Evolutionary conservation across 2,888 invertebrate genomes (phyloP).

Genomic region (Sepioteuthis lessoniana): DNA sequence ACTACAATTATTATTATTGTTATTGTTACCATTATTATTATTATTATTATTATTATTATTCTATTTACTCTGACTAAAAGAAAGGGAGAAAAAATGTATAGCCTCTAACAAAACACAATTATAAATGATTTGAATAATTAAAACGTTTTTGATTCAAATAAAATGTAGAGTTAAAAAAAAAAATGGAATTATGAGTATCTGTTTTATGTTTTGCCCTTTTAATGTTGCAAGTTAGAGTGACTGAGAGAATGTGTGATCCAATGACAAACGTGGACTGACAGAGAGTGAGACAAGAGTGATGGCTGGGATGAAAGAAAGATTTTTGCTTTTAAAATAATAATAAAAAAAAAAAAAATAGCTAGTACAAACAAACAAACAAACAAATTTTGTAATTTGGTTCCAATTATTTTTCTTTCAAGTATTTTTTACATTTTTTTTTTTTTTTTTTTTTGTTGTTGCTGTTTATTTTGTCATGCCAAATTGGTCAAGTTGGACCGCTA

Average conservation of each 20-base stretch:
- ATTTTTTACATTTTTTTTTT: too few relatives aligned
- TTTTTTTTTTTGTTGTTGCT: not conserved
- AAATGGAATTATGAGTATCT: not conserved
- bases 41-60: constrained; percentile 36
- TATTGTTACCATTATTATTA: not conserved
- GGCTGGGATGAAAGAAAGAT: not conserved
- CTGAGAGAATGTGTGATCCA: not conserved
- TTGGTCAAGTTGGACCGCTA: too few relatives aligned
- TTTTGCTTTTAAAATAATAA: not conserved
- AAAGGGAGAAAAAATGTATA: constrained; percentile 1
- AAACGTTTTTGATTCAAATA: constrained; percentile 33
- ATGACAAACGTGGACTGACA: not conserved
- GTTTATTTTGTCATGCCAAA: not conserved
- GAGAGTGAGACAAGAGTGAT: not conserved
- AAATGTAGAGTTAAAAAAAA: constrained; percentile 33
- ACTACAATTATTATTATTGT: not conserved
- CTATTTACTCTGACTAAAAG: not conserved
- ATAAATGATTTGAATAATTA: constrained; percentile 33
- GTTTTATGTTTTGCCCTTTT: constrained; percentile 6
- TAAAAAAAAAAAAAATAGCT: not conserved
- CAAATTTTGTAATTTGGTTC: not conserved
- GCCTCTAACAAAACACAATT: constrained; percentile 38
- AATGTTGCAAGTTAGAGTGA: not conserved
- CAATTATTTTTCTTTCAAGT: not conserved
- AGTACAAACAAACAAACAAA: not conserved